Evolutionary conservation across 92 coral and sea anemone species (phyloP).

Genomic region (Scolanthus callimorphus): DNA sequence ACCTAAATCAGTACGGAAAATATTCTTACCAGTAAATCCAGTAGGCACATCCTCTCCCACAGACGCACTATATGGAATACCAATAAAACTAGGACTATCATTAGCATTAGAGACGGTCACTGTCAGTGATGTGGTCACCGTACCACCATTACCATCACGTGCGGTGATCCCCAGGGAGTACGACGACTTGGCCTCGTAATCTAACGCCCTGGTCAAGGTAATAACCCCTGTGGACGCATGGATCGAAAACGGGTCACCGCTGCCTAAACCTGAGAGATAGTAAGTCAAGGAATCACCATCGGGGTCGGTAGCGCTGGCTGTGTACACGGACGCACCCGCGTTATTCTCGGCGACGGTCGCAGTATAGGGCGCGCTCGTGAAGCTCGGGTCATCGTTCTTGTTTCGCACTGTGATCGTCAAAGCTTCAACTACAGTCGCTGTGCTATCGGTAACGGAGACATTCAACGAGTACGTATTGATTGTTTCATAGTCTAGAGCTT

Average conservation of each 20-base stretch:
- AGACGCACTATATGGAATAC: conserved; percentile 34
- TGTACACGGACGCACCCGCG: conserved; percentile 21
- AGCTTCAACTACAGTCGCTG: conserved; percentile 19
- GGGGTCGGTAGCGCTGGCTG: conserved; percentile 46
- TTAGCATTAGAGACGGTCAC: conserved; percentile 35
- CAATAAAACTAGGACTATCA: conserved; percentile 48
- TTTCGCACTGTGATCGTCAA: conserved; percentile 25
- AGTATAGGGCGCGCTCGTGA: conserved; percentile 20
- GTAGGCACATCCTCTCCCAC: conserved; percentile 35
- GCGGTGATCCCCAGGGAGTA: conserved; percentile 24
- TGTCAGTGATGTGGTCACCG: conserved; percentile 17
- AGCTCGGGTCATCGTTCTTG: conserved; percentile 21
- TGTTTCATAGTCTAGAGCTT: conserved; percentile 25
- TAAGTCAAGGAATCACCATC: conserved; percentile 38
- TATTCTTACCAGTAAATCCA: background rate
- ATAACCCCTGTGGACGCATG: conserved; percentile 32
- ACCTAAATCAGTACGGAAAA: no score
- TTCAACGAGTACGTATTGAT: conserved; percentile 21
- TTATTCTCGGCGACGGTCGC: conserved; percentile 34
- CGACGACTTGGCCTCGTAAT: conserved; percentile 33
- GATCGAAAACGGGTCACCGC: conserved; percentile 29
- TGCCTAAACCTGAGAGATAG: conserved; percentile 37
- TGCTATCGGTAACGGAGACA: conserved; percentile 31
- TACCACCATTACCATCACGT: conserved; percentile 28
- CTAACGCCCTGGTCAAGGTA: conserved; percentile 20